These are phyloP conservation scores for Zaprionus kolodkinae DNA, from an alignment of 1,140 invertebrate genomes.

Conservation along the genomic window DNA sequence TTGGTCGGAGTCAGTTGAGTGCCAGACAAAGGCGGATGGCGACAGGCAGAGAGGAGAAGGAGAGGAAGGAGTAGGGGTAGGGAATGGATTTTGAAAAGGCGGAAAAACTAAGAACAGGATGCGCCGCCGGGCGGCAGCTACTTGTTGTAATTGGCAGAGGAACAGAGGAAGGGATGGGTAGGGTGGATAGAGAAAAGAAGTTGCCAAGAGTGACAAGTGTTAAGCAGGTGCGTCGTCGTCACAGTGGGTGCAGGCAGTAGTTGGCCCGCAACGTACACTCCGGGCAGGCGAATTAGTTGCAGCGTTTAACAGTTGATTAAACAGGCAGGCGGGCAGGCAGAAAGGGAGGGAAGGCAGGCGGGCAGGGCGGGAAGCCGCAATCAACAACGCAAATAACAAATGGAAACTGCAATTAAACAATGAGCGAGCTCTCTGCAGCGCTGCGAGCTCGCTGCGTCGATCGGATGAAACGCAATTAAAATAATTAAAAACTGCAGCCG, in stretches of 20 bases:
- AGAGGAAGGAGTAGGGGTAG: slow-evolving; percentile 43
- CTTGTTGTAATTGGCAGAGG: slow-evolving; percentile 71
- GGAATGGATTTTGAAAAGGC: slow-evolving; percentile 66
- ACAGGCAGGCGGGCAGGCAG: background rate
- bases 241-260: background rate
- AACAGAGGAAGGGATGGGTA: background rate
- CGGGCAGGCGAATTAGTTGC: background rate
- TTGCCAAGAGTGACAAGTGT: background rate
- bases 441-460: slow-evolving; percentile 4
- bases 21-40: slow-evolving; percentile 53
- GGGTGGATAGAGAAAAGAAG: background rate
- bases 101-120: slow-evolving; percentile 77
- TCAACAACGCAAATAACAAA: slow-evolving; percentile 48
- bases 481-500: slow-evolving; percentile 45
- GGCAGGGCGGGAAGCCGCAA: slow-evolving; percentile 18
- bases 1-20: slow-evolving; percentile 47
- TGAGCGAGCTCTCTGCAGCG: slow-evolving; percentile 20
- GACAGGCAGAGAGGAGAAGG: slow-evolving; percentile 14
- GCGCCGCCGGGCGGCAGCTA: slow-evolving; percentile 52
- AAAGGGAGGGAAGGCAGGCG: too few relatives aligned
- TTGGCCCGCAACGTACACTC: background rate
- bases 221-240: background rate
- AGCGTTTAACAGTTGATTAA: slow-evolving; percentile 10
- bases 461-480: slow-evolving; percentile 61
- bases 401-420: slow-evolving; percentile 40